These are phyloP conservation scores for Chrysocyon brachyurus DNA, from an alignment of 2,797 vertebrate genomes.

Conservation along the genomic window DNA sequence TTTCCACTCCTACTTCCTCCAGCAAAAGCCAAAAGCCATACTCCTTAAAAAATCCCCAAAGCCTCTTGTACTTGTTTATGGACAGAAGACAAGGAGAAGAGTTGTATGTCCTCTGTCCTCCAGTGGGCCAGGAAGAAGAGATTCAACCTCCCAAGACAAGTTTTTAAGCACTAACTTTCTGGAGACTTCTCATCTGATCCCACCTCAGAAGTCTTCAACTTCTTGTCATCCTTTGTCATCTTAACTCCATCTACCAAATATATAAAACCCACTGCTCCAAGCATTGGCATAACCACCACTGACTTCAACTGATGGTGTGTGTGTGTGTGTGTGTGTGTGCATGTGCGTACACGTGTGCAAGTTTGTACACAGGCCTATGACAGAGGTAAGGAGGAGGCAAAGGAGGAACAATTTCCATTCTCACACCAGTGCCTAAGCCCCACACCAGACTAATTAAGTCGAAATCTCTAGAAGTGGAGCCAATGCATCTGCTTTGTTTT, in stretches of 20 bases:
- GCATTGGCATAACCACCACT: background rate
- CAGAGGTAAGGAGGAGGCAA: background rate
- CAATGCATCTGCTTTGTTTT: conserved; percentile 59
- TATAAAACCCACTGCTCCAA: background rate
- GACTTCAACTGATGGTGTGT: background rate
- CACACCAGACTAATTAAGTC: conserved; percentile 2
- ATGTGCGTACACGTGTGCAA: fast-evolving
- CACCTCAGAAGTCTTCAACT: background rate
- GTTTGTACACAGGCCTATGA: background rate
- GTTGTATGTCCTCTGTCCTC: background rate
- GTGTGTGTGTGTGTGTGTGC: background rate
- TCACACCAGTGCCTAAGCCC: background rate
- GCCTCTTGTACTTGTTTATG: background rate
- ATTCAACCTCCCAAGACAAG: background rate
- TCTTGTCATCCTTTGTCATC: background rate
- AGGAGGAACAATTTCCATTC: background rate
- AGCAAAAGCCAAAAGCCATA: background rate
- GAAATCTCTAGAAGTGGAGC: conserved; percentile 18
- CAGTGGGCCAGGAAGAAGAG: background rate
- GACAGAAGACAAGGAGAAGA: background rate
- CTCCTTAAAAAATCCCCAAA: background rate
- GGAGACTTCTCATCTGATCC: background rate
- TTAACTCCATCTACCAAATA: background rate
- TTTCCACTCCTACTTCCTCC: background rate
- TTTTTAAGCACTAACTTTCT: conserved; percentile 23